Percentiles rank a stretch among this genome's conserved stretches.
phyloP scores from a whole-genome alignment of 1,140 invertebrate species.

The Campodea augens region DNA sequence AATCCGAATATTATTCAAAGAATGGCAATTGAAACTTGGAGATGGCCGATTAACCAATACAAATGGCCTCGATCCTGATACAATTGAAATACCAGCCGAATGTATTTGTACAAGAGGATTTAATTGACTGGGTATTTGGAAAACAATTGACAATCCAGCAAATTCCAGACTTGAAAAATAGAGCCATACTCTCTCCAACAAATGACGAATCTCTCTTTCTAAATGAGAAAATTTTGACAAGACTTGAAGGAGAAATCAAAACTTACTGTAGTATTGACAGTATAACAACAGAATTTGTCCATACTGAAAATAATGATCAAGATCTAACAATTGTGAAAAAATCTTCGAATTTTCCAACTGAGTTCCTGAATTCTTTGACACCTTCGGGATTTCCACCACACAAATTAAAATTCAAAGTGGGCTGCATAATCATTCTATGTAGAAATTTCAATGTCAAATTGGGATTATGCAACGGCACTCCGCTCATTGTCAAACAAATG shows the following conservation, averaged over 20 bases:
- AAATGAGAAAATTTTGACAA: background rate
- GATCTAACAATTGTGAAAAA: no score
- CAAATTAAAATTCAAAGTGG: no score
- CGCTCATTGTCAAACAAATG: no score
- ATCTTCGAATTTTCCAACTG: no score
- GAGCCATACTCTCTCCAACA: background rate
- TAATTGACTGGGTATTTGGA: constrained; percentile 10
- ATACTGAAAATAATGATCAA: no score
- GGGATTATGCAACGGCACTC: no score
- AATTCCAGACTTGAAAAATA: background rate
- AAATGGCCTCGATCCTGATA: background rate
- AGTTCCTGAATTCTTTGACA: background rate
- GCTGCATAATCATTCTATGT: no score
- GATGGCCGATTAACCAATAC: constrained; percentile 8
- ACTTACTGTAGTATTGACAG: background rate
- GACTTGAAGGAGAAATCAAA: background rate
- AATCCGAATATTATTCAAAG: constrained; percentile 8
- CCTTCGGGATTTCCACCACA: no score
- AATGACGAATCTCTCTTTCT: background rate
- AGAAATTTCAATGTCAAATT: no score
- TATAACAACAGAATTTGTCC: background rate
- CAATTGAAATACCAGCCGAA: constrained; percentile 8
- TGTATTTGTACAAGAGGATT: constrained; percentile 5
- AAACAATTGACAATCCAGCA: background rate
- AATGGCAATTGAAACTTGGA: constrained; percentile 12